Percentiles rank a stretch among this genome's conserved stretches.
phyloP scores from a whole-genome alignment of 2,797 vertebrate species.

The Eutrigla gurnardus region DNA sequence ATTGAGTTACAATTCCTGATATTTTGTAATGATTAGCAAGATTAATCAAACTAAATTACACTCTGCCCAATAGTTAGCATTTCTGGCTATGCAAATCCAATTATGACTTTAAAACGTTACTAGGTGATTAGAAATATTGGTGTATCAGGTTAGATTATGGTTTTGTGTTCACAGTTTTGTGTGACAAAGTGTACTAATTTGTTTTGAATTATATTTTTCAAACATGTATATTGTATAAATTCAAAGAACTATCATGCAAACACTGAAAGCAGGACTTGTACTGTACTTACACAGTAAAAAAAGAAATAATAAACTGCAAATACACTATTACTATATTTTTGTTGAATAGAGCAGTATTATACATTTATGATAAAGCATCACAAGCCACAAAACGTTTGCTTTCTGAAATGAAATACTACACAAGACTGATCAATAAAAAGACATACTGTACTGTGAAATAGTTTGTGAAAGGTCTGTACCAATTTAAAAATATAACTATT shows the following conservation, averaged over 20 bases:
- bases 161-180: slow-evolving; percentile 67
- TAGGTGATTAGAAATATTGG: slow-evolving; percentile 57
- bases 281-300: slow-evolving; percentile 82
- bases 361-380: slow-evolving; percentile 71
- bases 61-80: slow-evolving; percentile 74
- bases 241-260: slow-evolving; percentile 78
- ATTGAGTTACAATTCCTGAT: slow-evolving; percentile 65
- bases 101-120: slow-evolving; percentile 74
- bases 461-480: slow-evolving; percentile 60
- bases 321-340: slow-evolving; percentile 76
- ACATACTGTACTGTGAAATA: slow-evolving; percentile 68
- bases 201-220: slow-evolving; percentile 79
- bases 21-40: slow-evolving; percentile 74
- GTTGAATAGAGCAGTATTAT: slow-evolving; percentile 72
- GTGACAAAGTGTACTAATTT: slow-evolving; percentile 79
- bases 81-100: slow-evolving; percentile 82
- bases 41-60: slow-evolving; percentile 81
- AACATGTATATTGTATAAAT: slow-evolving; percentile 80
- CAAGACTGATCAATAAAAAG: slow-evolving; percentile 78
- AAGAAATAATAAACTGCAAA: slow-evolving; percentile 75
- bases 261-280: slow-evolving; percentile 79
- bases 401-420: slow-evolving; percentile 75
- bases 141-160: slow-evolving; percentile 61
- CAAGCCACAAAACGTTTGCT: slow-evolving; percentile 68
- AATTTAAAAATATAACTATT: slow-evolving; percentile 66